Evolutionary conservation across 1,140 invertebrate genomes (phyloP).

Genomic region (Idris sp.): DNA sequence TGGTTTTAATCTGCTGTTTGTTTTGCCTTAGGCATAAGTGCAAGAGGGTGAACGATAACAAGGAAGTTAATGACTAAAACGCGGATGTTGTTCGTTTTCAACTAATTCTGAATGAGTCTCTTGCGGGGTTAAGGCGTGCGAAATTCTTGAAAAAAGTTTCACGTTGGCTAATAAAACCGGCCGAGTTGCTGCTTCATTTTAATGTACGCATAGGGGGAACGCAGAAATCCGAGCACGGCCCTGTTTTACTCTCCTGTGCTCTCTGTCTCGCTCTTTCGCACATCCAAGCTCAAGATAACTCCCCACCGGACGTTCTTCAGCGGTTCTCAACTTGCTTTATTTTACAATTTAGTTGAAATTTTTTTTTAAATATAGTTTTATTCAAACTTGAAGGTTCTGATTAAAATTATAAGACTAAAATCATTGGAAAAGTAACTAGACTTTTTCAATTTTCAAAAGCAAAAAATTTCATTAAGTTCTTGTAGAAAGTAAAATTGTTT

Average conservation of each 20-base stretch:
- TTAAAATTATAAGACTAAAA: too few relatives aligned
- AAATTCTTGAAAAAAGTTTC: conserved; percentile 66
- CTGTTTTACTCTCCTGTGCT: conserved; percentile 64
- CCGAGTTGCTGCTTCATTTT: conserved; percentile 51
- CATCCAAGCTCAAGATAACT: conserved; percentile 24
- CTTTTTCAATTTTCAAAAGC: too few relatives aligned
- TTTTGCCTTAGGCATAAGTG: background rate
- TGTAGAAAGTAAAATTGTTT: too few relatives aligned
- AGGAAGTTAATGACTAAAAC: conserved; percentile 40
- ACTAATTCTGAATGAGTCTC: conserved; percentile 26
- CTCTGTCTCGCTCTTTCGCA: conserved; percentile 54
- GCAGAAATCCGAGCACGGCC: conserved; percentile 68
- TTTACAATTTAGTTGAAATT: conserved; percentile 13
- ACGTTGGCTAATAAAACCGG: conserved; percentile 64
- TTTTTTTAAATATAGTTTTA: too few relatives aligned
- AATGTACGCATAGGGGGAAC: conserved; percentile 53
- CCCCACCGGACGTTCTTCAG: conserved; percentile 70
- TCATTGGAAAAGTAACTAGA: too few relatives aligned
- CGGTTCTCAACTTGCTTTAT: conserved; percentile 60
- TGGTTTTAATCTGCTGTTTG: conserved; percentile 6
- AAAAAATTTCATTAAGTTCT: too few relatives aligned
- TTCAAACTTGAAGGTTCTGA: too few relatives aligned
- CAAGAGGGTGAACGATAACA: conserved; percentile 23
- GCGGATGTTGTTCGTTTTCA: conserved; percentile 35
- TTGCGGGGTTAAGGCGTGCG: conserved; percentile 29